Percentiles rank a stretch among this genome's conserved stretches.
These are phyloP conservation scores for Zeus faber DNA, from an alignment of 2,113 vertebrate genomes.

Conservation along the genomic window DNA sequence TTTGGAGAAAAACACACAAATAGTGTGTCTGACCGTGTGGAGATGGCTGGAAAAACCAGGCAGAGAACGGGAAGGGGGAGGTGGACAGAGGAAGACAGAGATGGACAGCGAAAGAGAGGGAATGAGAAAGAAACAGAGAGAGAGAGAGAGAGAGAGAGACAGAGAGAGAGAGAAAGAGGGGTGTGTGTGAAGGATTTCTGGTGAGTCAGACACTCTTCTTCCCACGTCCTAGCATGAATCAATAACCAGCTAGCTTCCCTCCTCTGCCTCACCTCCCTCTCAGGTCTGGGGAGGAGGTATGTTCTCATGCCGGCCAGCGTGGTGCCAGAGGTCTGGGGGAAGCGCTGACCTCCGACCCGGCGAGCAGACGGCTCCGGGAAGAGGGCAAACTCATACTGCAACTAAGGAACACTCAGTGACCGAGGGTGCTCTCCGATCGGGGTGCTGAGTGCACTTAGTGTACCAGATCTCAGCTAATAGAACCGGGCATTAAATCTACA, in stretches of 20 bases:
- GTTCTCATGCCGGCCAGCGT: constrained; percentile 41
- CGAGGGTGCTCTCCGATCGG: constrained; percentile 35
- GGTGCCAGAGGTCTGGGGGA: constrained; percentile 54
- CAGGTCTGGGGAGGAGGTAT: constrained; percentile 30
- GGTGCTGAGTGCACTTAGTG: constrained; percentile 48
- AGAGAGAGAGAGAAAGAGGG: constrained; percentile 8
- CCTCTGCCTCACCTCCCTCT: constrained; percentile 44
- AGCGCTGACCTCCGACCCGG: constrained; percentile 50
- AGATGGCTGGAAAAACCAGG: neutral
- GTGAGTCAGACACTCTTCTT: constrained; percentile 74
- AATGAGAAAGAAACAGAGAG: constrained; percentile 5
- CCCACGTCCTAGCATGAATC: constrained; percentile 71
- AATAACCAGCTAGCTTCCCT: constrained; percentile 64
- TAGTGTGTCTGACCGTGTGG: neutral
- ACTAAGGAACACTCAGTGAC: constrained; percentile 17
- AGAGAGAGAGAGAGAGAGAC: constrained; percentile 21
- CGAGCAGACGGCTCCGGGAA: constrained; percentile 50
- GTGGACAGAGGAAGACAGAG: constrained; percentile 3
- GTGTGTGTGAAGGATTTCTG: constrained; percentile 54
- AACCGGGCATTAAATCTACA: constrained; percentile 34
- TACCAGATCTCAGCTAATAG: constrained; percentile 39
- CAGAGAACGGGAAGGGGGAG: neutral
- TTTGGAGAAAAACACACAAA: constrained; percentile 9
- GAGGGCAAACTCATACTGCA: constrained; percentile 14
- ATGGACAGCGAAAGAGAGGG: neutral